phyloP scores from a whole-genome alignment of 2,888 invertebrate species.

The Aromia moschata region DNA sequence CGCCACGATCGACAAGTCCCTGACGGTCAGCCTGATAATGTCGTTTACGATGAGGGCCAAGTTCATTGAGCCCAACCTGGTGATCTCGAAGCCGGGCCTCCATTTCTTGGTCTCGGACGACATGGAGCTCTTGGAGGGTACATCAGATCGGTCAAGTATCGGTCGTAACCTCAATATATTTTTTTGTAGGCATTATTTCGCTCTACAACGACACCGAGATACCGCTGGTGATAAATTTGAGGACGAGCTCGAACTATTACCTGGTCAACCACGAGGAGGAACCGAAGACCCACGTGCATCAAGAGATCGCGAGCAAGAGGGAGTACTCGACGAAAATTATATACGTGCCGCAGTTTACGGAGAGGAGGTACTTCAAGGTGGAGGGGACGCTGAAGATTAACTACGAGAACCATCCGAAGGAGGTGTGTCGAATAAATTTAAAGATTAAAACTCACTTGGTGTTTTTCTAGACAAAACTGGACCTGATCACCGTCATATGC shows the following conservation, averaged over 20 bases:
- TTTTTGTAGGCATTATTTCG: background rate
- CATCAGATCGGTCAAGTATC: background rate
- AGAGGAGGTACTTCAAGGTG: constrained; percentile 47
- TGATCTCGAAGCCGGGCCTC: constrained; percentile 64
- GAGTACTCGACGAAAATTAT: constrained; percentile 27
- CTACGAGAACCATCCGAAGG: constrained; percentile 61
- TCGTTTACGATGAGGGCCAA: constrained; percentile 66
- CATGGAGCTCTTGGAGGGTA: constrained; percentile 16
- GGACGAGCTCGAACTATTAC: constrained; percentile 37
- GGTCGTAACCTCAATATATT: background rate
- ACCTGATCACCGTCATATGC: constrained; percentile 71
- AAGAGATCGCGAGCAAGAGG: background rate
- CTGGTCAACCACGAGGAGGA: constrained; percentile 28
- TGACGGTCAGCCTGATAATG: constrained; percentile 66
- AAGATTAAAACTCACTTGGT: no score
- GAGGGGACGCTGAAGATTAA: constrained; percentile 54
- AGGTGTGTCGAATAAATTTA: constrained; percentile 50
- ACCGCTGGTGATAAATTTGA: constrained; percentile 32
- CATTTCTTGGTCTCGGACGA: constrained; percentile 57
- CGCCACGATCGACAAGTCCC: constrained; percentile 66
- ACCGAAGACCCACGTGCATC: constrained; percentile 2
- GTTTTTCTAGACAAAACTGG: constrained; percentile 69
- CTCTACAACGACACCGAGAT: constrained; percentile 67
- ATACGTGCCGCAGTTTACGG: constrained; percentile 44
- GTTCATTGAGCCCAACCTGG: constrained; percentile 69